These are phyloP conservation scores for Drosophila mercatorum DNA, from an alignment of 2,888 invertebrate genomes.

Conservation along the genomic window DNA sequence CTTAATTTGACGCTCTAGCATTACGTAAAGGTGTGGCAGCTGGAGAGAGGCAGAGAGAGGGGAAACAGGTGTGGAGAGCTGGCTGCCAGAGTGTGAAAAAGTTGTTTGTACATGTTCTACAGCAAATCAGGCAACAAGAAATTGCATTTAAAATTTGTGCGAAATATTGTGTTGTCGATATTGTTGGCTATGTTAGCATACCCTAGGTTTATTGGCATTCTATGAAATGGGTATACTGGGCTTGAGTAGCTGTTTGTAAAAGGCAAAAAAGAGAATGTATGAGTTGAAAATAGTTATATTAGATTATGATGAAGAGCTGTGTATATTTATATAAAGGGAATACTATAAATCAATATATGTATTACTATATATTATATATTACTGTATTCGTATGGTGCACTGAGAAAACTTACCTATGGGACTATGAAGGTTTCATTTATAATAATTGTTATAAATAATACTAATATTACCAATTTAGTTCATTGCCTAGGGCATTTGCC, in stretches of 20 bases:
- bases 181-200: conserved; percentile 1
- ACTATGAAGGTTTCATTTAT: no score
- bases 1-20: conserved; percentile 47
- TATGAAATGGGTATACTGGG: background rate
- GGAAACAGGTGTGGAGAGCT: background rate
- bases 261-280: background rate
- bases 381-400: no score
- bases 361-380: no score
- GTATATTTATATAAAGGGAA: no score
- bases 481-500: background rate
- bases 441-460: no score
- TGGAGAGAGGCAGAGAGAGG: background rate
- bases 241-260: background rate
- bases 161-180: conserved; percentile 14
- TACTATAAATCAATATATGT: no score
- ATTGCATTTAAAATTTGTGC: conserved; percentile 33
- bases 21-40: conserved; percentile 20
- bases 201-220: background rate
- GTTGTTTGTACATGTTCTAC: conserved; percentile 23
- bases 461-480: no score
- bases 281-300: background rate
- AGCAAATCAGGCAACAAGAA: conserved; percentile 34
- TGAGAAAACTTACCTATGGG: no score
- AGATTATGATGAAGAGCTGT: no score
- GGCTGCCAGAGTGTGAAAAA: conserved; percentile 13